phyloP scores from a whole-genome alignment of 2,113 vertebrate genomes.

The Apteryx mantelli region DNA sequence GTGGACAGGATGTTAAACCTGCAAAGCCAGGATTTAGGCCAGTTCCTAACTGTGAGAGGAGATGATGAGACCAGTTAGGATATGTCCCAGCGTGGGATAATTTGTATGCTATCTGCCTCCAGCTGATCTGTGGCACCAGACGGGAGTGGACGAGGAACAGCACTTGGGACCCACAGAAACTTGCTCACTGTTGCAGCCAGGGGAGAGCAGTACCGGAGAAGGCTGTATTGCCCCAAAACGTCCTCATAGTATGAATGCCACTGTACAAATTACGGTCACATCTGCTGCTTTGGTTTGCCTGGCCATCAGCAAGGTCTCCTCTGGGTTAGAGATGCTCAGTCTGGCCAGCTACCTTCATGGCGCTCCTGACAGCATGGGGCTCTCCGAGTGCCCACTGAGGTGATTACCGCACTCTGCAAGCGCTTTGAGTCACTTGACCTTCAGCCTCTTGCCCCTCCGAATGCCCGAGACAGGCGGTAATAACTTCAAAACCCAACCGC shows the following conservation, averaged over 20 bases:
- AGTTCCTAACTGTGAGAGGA: background rate
- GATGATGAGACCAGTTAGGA: background rate
- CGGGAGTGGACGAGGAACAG: background rate
- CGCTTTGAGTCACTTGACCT: background rate
- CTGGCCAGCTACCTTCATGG: background rate
- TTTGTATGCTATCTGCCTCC: background rate
- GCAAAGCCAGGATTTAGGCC: background rate
- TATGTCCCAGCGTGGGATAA: background rate
- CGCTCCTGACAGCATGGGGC: rapidly evolving
- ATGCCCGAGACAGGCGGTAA: background rate
- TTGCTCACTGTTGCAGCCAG: background rate
- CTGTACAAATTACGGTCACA: rapidly evolving
- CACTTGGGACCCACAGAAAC: rapidly evolving
- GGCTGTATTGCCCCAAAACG: background rate
- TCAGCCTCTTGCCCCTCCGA: background rate
- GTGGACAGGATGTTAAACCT: background rate
- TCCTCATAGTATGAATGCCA: background rate
- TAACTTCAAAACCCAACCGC: background rate
- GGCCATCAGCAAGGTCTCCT: background rate
- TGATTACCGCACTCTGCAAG: background rate
- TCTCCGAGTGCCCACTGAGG: background rate
- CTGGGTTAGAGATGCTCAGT: background rate
- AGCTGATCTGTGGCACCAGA: background rate
- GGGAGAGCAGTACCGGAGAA: background rate
- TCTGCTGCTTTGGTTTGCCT: background rate